Conservation (phyloP, 2,888 invertebrate genomes). For the Lithophane socia region DNA sequence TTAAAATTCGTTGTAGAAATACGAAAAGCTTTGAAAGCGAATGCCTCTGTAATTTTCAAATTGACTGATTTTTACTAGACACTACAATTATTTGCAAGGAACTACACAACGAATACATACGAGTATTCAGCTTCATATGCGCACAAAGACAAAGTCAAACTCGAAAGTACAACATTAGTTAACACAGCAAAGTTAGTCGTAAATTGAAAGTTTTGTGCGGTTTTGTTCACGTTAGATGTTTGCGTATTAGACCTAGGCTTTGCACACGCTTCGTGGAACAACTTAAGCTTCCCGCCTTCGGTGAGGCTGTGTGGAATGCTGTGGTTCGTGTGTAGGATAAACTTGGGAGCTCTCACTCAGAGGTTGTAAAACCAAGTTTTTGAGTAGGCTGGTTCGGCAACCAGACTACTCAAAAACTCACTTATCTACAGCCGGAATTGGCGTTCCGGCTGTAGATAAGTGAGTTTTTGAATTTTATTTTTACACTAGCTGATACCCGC, state of each 20-base stretch:
- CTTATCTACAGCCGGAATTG: too few species aligned
- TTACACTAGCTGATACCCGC: too few species aligned
- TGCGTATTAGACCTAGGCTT: slow-evolving; percentile 38
- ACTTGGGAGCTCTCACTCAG: background rate
- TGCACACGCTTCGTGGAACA: slow-evolving; percentile 22
- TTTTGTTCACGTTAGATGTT: slow-evolving; percentile 43
- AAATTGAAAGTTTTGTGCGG: slow-evolving; percentile 50
- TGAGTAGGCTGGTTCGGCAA: background rate
- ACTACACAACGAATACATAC: background rate
- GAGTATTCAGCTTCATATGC: background rate
- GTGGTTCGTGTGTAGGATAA: slow-evolving; percentile 2
- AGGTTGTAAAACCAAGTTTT: background rate
- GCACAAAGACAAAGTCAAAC: slow-evolving; percentile 36
- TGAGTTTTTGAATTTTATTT: too few species aligned
- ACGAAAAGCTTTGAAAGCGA: too few species aligned
- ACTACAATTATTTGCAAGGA: slow-evolving; percentile 6
- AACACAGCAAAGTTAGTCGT: slow-evolving; percentile 37
- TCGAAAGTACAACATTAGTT: slow-evolving; percentile 49
- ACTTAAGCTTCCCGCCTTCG: slow-evolving; percentile 37
- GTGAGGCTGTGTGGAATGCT: slow-evolving; percentile 1
- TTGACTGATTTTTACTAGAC: too few species aligned
- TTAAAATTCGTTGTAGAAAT: background rate
- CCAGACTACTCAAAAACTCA: too few species aligned
- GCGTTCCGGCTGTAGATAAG: background rate
- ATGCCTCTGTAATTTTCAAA: background rate